A percentile compares a stretch with the other conserved stretches of the same genome.
Evolutionary conservation across 2,113 vertebrate genomes (phyloP).

Genomic region (Motacilla tschutschensis): DNA sequence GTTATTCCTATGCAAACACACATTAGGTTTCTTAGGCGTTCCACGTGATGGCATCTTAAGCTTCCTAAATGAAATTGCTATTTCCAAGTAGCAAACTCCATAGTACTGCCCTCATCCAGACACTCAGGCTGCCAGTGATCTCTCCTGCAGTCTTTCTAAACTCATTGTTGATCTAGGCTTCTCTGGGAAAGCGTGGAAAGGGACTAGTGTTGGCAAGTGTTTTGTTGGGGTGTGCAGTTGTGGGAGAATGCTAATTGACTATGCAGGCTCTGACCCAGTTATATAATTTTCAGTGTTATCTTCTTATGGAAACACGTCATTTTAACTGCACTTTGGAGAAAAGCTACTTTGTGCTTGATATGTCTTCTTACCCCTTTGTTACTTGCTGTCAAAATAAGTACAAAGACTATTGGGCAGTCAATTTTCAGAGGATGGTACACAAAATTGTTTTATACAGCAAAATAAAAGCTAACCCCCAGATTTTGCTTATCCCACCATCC

Average conservation of each 20-base stretch:
- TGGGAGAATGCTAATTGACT: not conserved
- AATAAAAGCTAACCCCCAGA: constrained; percentile 22
- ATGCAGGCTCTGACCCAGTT: not conserved
- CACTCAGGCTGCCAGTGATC: not conserved
- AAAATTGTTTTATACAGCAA: not conserved
- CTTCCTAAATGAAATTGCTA: not conserved
- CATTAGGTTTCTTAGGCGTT: not conserved
- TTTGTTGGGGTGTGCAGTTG: not conserved
- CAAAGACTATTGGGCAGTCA: not conserved
- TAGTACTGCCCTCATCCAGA: not conserved
- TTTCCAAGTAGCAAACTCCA: not conserved
- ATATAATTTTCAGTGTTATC: not conserved
- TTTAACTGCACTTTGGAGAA: not conserved
- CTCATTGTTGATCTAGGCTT: not conserved
- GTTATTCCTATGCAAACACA: not conserved
- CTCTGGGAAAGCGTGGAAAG: not conserved
- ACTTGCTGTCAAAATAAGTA: not conserved
- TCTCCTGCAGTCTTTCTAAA: not conserved
- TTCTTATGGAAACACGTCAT: not conserved
- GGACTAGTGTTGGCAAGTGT: not conserved
- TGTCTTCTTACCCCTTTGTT: not conserved
- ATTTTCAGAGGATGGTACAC: not conserved
- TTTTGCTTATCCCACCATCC: constrained; percentile 50
- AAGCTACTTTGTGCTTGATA: not conserved
- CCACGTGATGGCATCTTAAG: not conserved